A percentile compares a stretch with the other conserved stretches of the same genome.
Conservation (phyloP, 2,113 vertebrate species). For the Rhinolophus sinicus region DNA sequence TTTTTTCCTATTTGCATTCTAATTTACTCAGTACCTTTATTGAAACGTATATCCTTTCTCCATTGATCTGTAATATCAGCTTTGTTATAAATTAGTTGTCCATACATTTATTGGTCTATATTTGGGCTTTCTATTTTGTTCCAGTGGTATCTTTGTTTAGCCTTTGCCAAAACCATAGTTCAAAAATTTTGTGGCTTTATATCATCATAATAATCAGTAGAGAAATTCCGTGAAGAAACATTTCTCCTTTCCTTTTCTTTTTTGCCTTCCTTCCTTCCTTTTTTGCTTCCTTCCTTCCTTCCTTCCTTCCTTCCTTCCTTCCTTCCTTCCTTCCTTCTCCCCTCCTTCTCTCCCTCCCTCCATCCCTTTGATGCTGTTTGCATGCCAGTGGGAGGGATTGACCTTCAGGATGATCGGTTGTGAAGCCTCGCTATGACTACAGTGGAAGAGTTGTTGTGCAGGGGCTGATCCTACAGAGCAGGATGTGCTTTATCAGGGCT, state of each 20-base stretch:
- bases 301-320: no score
- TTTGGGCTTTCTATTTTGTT: neutral
- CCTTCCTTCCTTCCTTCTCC: no score
- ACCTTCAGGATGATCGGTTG: no score
- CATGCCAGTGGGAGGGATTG: no score
- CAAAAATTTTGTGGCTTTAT: neutral
- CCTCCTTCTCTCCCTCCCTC: no score
- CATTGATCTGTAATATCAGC: neutral
- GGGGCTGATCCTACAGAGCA: no score
- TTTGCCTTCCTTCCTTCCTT: neutral
- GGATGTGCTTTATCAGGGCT: no score
- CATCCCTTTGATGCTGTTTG: no score
- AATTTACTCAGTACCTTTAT: neutral
- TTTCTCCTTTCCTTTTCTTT: neutral
- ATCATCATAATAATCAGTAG: neutral
- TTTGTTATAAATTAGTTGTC: neutral
- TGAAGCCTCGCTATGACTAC: no score
- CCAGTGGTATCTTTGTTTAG: neutral
- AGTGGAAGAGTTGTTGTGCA: no score
- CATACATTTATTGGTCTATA: neutral
- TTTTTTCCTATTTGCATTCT: neutral
- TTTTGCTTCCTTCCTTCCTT: neutral
- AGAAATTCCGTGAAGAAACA: neutral
- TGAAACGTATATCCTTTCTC: neutral
- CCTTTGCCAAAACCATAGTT: neutral